Conservation (phyloP, 2,113 vertebrate genomes). For the Mastomys coucha region DNA sequence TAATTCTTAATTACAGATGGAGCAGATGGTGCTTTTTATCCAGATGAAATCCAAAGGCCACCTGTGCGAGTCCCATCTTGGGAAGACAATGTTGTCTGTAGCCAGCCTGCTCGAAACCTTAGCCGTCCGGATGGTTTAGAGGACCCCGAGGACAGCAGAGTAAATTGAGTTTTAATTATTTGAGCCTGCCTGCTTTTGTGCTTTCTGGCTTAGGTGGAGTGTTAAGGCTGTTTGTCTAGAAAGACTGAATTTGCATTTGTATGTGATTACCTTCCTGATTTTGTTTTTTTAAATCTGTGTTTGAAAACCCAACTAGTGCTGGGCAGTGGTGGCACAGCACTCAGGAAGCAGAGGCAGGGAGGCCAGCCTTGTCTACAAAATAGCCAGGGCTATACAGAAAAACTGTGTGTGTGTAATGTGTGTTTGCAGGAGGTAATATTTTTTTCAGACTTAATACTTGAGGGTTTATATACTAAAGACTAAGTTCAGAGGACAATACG, state of each 20-base stretch:
- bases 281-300: not conserved
- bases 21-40: constrained; percentile 94
- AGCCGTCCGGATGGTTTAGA: constrained; percentile 96
- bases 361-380: not conserved
- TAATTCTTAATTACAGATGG: constrained; percentile 90
- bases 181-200: constrained; percentile 18
- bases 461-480: constrained; percentile 20
- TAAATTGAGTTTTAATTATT: constrained; percentile 74
- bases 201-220: not conserved
- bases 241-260: not conserved
- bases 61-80: constrained; percentile 93
- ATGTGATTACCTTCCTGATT: not conserved
- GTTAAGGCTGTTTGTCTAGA: not conserved
- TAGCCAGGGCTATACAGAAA: not conserved
- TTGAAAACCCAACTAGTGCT: not conserved
- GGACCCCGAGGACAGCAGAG: constrained; percentile 92
- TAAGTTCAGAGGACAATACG: constrained; percentile 44
- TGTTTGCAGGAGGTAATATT: not conserved
- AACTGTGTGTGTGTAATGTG: not conserved
- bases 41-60: constrained; percentile 95
- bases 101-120: constrained; percentile 96
- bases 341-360: not conserved
- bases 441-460: not conserved
- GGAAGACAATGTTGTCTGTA: constrained; percentile 97
- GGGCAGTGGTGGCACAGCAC: not conserved